A percentile compares a stretch with the other conserved stretches of the same genome.
Evolutionary conservation across 2,797 vertebrate species (phyloP).

Genomic region (Aulostomus chinensis): DNA sequence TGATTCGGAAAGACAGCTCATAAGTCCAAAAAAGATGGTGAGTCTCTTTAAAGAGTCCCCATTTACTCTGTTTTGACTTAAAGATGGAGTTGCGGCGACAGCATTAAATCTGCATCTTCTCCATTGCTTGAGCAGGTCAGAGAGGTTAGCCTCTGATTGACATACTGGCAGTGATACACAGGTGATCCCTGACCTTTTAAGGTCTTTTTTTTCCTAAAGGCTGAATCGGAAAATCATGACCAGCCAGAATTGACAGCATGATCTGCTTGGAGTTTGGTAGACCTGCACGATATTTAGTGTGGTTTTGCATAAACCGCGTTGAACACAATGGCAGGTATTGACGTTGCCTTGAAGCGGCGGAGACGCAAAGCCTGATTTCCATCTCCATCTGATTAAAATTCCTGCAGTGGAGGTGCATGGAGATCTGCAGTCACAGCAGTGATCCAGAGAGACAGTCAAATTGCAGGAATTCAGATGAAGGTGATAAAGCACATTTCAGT

Average conservation of each 20-base stretch:
- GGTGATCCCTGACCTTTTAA: constrained; percentile 58
- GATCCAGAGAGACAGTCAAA: no score
- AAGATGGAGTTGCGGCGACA: constrained; percentile 14
- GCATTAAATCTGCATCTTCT: constrained; percentile 45
- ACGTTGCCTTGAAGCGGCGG: constrained; percentile 21
- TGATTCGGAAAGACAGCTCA: neutral
- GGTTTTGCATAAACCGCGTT: constrained; percentile 5
- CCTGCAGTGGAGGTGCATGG: constrained; percentile 13
- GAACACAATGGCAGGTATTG: constrained; percentile 44
- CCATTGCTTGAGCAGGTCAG: constrained; percentile 28
- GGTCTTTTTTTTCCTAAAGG: no score
- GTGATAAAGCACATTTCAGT: constrained; percentile 27
- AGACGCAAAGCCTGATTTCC: constrained; percentile 25
- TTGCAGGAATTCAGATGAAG: constrained; percentile 46
- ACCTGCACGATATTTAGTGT: constrained; percentile 32
- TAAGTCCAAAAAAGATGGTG: no score
- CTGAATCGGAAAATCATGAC: constrained; percentile 51
- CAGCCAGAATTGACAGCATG: constrained; percentile 29
- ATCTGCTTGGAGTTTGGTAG: constrained; percentile 33
- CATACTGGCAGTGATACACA: constrained; percentile 40
- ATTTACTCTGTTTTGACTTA: no score
- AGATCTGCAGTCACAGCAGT: no score
- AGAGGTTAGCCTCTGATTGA: constrained; percentile 62
- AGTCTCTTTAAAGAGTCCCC: no score
- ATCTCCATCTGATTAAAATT: constrained; percentile 61